Percentiles rank a stretch among this genome's conserved stretches.
Conservation (phyloP, 2,888 invertebrate species). For the Tetranychus piercei region DNA sequence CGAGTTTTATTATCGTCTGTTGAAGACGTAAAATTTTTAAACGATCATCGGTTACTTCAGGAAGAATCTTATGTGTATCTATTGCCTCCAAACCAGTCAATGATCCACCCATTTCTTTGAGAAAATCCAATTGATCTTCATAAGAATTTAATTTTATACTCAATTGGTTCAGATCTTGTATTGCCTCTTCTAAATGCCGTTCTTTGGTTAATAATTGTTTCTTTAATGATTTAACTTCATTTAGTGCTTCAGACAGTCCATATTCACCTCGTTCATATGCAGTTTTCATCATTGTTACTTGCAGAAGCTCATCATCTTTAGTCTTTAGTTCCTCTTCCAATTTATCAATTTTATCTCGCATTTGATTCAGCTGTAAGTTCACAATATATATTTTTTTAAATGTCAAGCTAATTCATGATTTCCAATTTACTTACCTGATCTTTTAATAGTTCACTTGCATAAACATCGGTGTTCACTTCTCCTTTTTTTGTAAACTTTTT, state of each 20-base stretch:
- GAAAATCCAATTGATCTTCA: conserved; percentile 13
- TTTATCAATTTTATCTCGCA: background rate
- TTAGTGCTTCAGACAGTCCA: conserved; percentile 16
- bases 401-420: background rate
- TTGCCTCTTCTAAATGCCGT: conserved; percentile 12
- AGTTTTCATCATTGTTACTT: conserved; percentile 6
- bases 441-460: background rate
- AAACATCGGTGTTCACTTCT: background rate
- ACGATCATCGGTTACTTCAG: background rate
- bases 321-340: conserved; percentile 9
- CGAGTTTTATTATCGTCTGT: conserved; percentile 14
- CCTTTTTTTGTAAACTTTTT: conserved; percentile 8
- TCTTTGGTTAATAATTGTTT: conserved; percentile 10
- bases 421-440: too few species aligned
- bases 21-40: conserved; percentile 11
- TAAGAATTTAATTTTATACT: conserved; percentile 16
- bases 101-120: background rate
- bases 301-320: conserved; percentile 10
- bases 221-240: conserved; percentile 15
- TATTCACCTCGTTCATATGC: conserved; percentile 16
- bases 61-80: background rate
- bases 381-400: background rate
- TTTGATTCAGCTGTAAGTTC: background rate
- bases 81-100: background rate
- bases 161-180: conserved; percentile 15